These are phyloP conservation scores for Champsocephalus gunnari DNA, from an alignment of 2,797 vertebrate species.

Conservation along the genomic window DNA sequence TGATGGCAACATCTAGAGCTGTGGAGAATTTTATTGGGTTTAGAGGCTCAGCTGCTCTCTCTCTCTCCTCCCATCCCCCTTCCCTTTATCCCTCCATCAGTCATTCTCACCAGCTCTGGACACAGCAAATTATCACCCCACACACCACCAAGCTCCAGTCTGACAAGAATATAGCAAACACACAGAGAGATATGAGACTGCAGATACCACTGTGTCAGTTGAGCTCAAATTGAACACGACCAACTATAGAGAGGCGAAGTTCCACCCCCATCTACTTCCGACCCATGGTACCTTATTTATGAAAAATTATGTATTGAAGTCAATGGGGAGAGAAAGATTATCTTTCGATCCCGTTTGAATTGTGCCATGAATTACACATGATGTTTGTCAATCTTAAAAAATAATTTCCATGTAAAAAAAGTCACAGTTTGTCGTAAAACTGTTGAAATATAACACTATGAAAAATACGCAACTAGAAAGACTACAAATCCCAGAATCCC, in stretches of 20 bases:
- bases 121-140: slow-evolving; percentile 66
- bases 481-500: no score
- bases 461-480: no score
- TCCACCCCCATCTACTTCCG: no score
- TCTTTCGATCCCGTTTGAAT: no score
- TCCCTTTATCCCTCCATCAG: slow-evolving; percentile 58
- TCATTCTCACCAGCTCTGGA: slow-evolving; percentile 67
- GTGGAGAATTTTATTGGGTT: slow-evolving; percentile 83
- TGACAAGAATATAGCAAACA: slow-evolving; percentile 54
- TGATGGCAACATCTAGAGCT: slow-evolving; percentile 38
- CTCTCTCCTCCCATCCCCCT: slow-evolving; percentile 60
- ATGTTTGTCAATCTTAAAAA: no score
- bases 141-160: slow-evolving; percentile 32
- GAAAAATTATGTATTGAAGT: no score
- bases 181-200: neutral
- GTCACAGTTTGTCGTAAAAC: no score
- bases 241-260: neutral
- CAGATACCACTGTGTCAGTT: neutral
- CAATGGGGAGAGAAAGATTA: no score
- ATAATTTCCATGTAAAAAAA: no score
- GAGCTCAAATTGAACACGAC: neutral
- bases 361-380: no score
- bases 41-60: slow-evolving; percentile 78
- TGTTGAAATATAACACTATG: no score
- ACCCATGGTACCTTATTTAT: no score